Evolutionary conservation across 2,113 vertebrate species (phyloP).

Genomic region (Melanerpes formicivorus): DNA sequence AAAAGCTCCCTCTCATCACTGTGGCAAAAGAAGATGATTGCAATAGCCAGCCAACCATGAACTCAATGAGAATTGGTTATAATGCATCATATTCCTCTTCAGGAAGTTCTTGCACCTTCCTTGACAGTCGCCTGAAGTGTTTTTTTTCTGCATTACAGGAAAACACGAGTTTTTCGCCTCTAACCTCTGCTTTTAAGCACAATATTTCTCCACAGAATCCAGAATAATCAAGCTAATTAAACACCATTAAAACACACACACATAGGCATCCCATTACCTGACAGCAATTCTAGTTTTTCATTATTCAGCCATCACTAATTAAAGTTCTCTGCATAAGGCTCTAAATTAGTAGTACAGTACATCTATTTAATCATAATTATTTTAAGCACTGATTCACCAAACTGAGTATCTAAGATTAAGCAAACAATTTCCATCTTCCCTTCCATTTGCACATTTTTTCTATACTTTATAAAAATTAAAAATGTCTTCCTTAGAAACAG

Average conservation of each 20-base stretch:
- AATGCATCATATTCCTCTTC: neutral
- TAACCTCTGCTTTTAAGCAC: neutral
- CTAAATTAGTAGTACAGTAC: neutral
- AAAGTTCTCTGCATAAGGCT: neutral
- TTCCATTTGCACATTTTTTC: neutral
- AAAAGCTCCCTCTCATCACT: neutral
- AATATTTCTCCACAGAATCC: neutral
- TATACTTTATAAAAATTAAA: neutral
- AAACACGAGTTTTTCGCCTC: neutral
- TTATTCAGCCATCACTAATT: conserved; percentile 25
- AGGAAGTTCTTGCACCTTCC: neutral
- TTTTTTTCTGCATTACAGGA: neutral
- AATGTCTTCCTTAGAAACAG: neutral
- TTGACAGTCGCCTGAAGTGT: neutral
- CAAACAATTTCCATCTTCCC: neutral
- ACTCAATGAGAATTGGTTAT: neutral
- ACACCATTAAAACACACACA: neutral
- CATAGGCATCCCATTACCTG: neutral
- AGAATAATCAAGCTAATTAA: conserved; percentile 11
- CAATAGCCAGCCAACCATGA: neutral
- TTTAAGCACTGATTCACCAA: conserved; percentile 11
- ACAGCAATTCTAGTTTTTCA: neutral
- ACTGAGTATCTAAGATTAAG: neutral
- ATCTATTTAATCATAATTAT: neutral
- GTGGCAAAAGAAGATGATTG: neutral